Base-by-base conservation (phyloP, 1,140 invertebrate genomes). In the Heterodera schachtii region DNA sequence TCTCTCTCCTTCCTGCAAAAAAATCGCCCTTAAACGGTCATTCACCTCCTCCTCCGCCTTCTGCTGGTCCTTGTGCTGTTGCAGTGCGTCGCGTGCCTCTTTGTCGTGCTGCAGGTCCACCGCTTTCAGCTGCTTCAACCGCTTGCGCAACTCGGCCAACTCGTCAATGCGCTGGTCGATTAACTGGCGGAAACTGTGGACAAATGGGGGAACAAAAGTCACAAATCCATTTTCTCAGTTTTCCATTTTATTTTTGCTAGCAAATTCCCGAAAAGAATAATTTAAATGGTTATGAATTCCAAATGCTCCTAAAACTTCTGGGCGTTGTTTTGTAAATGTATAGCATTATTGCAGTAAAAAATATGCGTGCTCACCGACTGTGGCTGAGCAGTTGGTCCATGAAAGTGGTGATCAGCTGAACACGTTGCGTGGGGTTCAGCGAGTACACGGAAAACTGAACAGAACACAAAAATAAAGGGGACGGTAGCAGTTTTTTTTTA, bases 341-440 rank as follows among this genome's bases (percentile, higher is more conserved):
- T 49, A 49, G n/a, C n/a, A 49, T 49, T 49, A 6, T 6, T 49
- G 9, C 47, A 49, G 9, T 9, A 49, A 49, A 49, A 49, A 49
- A 6, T 49, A 6, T 49, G 47, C 9, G 47, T 49, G 9, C 19
- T 11, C 19, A 60, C 57, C 60, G 11, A 43, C 43, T 19, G 52
- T 73, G 82, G 43, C 69, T 80, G 2, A 85, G 60, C 43, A 84
- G 60, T 31, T 84, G 83, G 11, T 85, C 47, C 11, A 85, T 71
- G 43, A 84, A 67, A n/a, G 74, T 60, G 64, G 49, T 71, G 49
- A 84, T 43, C 31, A 84, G 46, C 52, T 19, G 49, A 9, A 84
- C 11, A 7, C 83, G 83, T 64, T 84, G 73, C 3, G 74, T 6
- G 47, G 77, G n/a, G 19, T 19, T 64, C 21, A 84, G 64, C 52